Evolutionary conservation across 2,797 vertebrate genomes (phyloP), one percentile per base, ranked within the genome.

Genomic region (Crypturellus tataupa): DNA sequence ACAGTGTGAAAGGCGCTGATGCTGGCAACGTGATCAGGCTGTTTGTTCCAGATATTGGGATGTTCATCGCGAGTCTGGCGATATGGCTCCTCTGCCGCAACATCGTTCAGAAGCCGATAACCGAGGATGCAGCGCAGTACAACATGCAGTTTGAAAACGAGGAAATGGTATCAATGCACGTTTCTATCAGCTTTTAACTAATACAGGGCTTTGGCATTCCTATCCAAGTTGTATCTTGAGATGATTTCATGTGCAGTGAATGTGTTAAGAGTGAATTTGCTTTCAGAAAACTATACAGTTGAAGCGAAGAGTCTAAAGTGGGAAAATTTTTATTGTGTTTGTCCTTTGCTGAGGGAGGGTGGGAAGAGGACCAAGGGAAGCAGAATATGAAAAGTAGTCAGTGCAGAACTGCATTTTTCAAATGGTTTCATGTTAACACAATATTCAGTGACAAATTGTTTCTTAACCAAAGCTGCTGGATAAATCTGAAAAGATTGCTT

Each of bases 41-140:
- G 67, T 99, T 99, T 96, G 97, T 99, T 85, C 99, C 99, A 12
- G 99, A 99, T 94, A 99, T 99, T 19, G 99, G 99, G 92, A 99
- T 99, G 99, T 99, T 99, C 96, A 91, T 99, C 92, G 98, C 98
- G 9, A 98, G 99, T 65, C 96, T 99, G 97, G 97, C 98, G 80
- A 98, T 98, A 93, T 99, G 99, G 99, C 98, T 99, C 72, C 76
- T 99, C 97, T 99, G 99, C 96, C 98, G 99, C 96, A 99, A 98
- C 92, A 97, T 99, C 94, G 98, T 98, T 80, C 99, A 98, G 97
- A 99, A 99, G 96, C 98, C 98, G 53, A 79, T 97, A 19, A 96
- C 97, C 2, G 99, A 99, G 94, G 99, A 99, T 44, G 98, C 99
- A 97, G 99, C 98, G 4, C 99, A 98, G 80, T 98, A 98, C 98